Evolutionary conservation across 1,140 invertebrate genomes (phyloP).

Genomic region (Copidosoma floridanum): DNA sequence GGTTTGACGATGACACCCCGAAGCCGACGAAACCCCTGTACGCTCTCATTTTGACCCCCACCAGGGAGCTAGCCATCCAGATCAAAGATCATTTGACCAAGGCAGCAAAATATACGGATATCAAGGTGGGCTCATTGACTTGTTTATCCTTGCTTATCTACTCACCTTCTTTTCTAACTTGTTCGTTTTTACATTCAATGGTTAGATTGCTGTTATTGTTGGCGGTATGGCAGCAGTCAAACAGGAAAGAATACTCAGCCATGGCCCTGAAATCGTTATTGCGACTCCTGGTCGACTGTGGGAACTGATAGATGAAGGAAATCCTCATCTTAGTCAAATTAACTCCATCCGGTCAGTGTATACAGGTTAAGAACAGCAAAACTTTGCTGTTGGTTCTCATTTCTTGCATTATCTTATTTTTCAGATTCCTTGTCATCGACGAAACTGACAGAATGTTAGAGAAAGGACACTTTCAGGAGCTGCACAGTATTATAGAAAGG

Average conservation of each 20-base stretch:
- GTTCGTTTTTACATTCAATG: conserved; percentile 8
- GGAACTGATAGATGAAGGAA: conserved; percentile 83
- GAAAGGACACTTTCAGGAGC: conserved; percentile 92
- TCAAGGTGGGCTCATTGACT: conserved; percentile 54
- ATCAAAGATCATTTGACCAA: conserved; percentile 82
- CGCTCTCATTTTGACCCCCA: conserved; percentile 89
- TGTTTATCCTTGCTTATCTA: no score
- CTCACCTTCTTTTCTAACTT: conserved; percentile 3
- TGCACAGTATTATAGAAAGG: conserved; percentile 76
- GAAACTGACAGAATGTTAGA: conserved; percentile 99
- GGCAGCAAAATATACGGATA: conserved; percentile 78
- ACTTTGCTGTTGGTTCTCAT: neutral
- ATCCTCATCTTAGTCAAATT: conserved; percentile 72
- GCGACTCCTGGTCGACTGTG: conserved; percentile 94
- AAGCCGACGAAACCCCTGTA: conserved; percentile 62
- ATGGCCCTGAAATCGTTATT: conserved; percentile 88
- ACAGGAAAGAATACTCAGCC: conserved; percentile 81
- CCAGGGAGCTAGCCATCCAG: conserved; percentile 92
- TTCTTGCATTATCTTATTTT: conserved; percentile 4
- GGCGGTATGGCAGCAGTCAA: conserved; percentile 90
- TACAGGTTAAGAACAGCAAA: neutral
- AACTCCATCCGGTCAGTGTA: conserved; percentile 68
- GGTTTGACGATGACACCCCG: neutral
- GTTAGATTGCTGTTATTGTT: conserved; percentile 72
- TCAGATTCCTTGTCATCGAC: conserved; percentile 87